Conservation (phyloP, 2,113 vertebrate species). For the Etia nguti region DNA sequence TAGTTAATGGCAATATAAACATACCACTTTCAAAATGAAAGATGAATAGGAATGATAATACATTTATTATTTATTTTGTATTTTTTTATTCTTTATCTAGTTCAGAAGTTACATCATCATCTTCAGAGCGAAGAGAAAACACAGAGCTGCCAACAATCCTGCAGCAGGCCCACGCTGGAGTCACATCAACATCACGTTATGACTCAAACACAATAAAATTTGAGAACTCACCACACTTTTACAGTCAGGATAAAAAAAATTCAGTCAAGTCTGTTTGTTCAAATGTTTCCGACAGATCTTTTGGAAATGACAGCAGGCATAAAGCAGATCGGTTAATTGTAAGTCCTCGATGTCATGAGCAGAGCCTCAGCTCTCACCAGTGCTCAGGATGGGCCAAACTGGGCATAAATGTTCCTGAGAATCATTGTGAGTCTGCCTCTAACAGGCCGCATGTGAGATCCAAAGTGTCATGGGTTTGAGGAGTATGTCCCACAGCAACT, state of each 20-base stretch:
- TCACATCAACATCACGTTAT: neutral
- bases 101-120: neutral
- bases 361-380: neutral
- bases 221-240: neutral
- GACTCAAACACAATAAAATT: neutral
- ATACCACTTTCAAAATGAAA: neutral
- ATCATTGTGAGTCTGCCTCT: neutral
- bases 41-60: neutral
- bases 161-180: neutral
- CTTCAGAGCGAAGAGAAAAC: neutral
- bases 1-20: neutral
- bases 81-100: slow-evolving; percentile 12
- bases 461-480: slow-evolving; percentile 60
- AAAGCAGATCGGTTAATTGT: neutral
- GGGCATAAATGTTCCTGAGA: neutral
- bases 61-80: neutral
- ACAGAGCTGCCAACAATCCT: neutral
- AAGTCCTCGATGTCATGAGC: neutral
- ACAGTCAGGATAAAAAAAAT: neutral
- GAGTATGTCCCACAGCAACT: neutral
- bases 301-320: neutral
- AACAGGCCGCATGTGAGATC: neutral
- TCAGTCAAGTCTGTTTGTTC: neutral
- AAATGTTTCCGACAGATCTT: neutral
- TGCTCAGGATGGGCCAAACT: neutral